Base-by-base conservation (phyloP, 2,888 invertebrate species). In the Cheilosia scutellata region DNA sequence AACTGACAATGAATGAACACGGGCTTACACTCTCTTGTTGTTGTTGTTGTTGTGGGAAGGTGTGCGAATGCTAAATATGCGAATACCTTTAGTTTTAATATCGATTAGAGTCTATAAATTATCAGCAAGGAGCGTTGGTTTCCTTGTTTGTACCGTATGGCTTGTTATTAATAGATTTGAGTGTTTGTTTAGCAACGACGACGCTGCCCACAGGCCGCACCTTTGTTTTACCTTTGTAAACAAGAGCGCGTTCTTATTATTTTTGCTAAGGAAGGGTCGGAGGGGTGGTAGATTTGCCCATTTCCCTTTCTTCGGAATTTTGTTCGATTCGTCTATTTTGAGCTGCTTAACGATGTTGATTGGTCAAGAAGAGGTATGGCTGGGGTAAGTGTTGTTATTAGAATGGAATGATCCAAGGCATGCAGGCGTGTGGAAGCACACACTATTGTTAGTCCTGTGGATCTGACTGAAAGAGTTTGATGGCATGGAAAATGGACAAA, bases 1-100 rank as follows among this genome's bases (percentile, higher is more conserved):
- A 79, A 76, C 80, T 70, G 70, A 63, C 71, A 66, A 58, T 77
- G 70, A 74, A 70, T 66, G 49, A 66, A 60, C 84, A 84, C 33
- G 74, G 49, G 66, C 72, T 53, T 42, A 7, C 9, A 31, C 16
- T n/a, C 37, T 4, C 20, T 20, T n/a, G n/a, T n/a, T n/a, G n/a
- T 31, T 16, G 55, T 11, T 29, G 66, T 31, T 25, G 40, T 33
- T 40, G 53, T 76, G 49, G 77, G 37, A 65, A 58, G 47, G 42
- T 62, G 11, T 25, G 72, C 20, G 37, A 16, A 62, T 60, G 60
- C 6, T 42, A 42, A 60, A 27, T n/a, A 27, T 11, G 13, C 11
- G 13, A 25, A 20, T 53, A 13, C 25, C 25, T 4, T 25, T 71
- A 63, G 25, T 57, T 49, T 68, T 66, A 42, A 6, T 66, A 83